Evolutionary conservation across 1,140 invertebrate species (phyloP), one percentile per base, ranked within the genome.

Genomic region (Stegodyphus mimosarum): DNA sequence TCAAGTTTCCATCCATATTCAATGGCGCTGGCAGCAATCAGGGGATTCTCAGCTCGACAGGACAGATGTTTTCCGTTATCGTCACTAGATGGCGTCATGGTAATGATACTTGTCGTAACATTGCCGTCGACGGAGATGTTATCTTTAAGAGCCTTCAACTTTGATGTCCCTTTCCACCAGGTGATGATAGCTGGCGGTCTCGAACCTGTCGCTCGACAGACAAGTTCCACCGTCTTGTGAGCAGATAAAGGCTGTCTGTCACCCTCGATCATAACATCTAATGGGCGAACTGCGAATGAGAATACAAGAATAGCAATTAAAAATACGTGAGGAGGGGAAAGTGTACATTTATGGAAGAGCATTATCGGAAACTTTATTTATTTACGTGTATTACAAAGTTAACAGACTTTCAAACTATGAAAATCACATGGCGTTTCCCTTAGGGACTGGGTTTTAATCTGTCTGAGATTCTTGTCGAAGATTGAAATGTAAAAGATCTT

Each of bases 1-100:
- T 96, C 94, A 74, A 97, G 91, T 88, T 93, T 94, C 95, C 95
- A 96, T 85, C 94, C 94, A 90, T 96, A 95, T 91, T 96, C 95
- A 50, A 97, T 91, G 2, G 92, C 90, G 66, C 93, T 91, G 52
- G 92, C 93, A 53, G 92, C 91, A 90, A 95, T 93, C 83, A 94
- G 92, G 89, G 94, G 93, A 90, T 97, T 97, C 89, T 96, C 95
- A 7, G 95, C 94, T 81, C 94, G 92, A 90, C 96, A 97, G 5
- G 94, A 93, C 86, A 97, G 91, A 90, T 94, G 94, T 89, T 94
- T 95, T n/a, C 95, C 95, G 69, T 94, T 94, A 91, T 97, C 96
- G 64, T 94, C 92, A 90, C 95, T 95, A 71, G 92, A 92, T 93
- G 79, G 95, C 87, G 93, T 93, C 88, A 96, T 94, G 15, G 95